These are phyloP conservation scores for Amphipyra berbera DNA, from an alignment of 2,888 invertebrate species.

Conservation along the genomic window DNA sequence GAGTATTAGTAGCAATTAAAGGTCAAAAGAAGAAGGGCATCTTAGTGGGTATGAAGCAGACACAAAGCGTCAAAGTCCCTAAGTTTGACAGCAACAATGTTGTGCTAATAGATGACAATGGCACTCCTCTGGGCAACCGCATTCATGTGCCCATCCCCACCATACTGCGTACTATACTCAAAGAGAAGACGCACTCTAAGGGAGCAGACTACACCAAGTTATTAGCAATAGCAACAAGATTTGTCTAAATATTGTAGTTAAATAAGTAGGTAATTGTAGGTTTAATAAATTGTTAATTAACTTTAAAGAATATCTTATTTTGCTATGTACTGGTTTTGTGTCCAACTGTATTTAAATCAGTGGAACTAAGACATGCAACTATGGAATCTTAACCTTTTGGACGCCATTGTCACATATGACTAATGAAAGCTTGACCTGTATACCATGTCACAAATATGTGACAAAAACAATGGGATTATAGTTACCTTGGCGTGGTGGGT, in stretches of 20 bases:
- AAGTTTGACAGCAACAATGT: slow-evolving; percentile 98
- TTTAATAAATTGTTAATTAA: slow-evolving; percentile 56
- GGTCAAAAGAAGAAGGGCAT: slow-evolving; percentile 98
- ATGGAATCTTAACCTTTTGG: no score
- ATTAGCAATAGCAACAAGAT: slow-evolving; percentile 96
- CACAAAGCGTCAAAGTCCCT: slow-evolving; percentile 94
- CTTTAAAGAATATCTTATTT: neutral
- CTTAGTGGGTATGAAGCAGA: slow-evolving; percentile 94
- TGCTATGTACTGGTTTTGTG: neutral
- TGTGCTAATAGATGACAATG: slow-evolving; percentile 98
- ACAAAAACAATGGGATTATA: no score
- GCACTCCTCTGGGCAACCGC: slow-evolving; percentile 98
- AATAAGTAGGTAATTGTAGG: slow-evolving; percentile 59
- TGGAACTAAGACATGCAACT: no score
- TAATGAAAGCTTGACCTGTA: no score
- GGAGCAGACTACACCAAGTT: slow-evolving; percentile 98
- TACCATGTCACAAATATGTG: no score
- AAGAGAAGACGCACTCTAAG: slow-evolving; percentile 94
- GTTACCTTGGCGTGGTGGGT: no score
- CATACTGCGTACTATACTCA: slow-evolving; percentile 94
- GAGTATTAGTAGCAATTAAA: slow-evolving; percentile 97
- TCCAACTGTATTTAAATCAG: no score
- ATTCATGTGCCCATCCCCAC: slow-evolving; percentile 99
- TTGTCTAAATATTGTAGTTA: slow-evolving; percentile 90
- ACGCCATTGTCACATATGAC: no score